phyloP scores from a whole-genome alignment of 2,113 vertebrate species.

The Melanotaenia duboulayi region DNA sequence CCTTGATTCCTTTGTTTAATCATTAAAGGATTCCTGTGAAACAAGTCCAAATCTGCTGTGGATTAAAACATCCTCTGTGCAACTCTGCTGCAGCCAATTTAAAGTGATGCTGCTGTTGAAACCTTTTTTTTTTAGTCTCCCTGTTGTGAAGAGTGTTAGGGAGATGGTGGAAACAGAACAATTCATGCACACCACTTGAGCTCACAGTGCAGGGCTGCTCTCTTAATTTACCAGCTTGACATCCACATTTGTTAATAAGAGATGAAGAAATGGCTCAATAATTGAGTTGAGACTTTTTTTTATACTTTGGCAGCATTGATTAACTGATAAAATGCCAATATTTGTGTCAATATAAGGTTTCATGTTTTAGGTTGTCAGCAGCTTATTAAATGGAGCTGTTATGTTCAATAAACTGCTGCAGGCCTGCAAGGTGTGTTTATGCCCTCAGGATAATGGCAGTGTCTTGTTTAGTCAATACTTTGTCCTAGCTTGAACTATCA shows the following conservation, averaged over 20 bases:
- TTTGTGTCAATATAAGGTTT: constrained; percentile 19
- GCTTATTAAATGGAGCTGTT: background rate
- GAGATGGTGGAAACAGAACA: background rate
- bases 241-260: too few species aligned
- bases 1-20: constrained; percentile 39
- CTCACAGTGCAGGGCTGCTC: background rate
- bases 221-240: too few species aligned
- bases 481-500: constrained; percentile 2
- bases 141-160: constrained; percentile 1
- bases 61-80: constrained; percentile 8
- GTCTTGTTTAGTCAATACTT: background rate
- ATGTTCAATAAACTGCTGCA: constrained; percentile 12
- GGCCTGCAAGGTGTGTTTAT: background rate
- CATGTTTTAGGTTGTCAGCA: too few species aligned
- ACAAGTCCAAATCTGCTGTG: constrained; percentile 1
- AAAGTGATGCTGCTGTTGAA: constrained; percentile 7
- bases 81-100: background rate
- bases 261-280: constrained; percentile 16
- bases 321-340: background rate
- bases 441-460: constrained; percentile 3
- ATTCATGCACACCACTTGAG: constrained; percentile 7
- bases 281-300: background rate
- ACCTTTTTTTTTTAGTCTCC: background rate
- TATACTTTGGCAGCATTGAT: constrained; percentile 17
- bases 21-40: constrained; percentile 13